A percentile compares a stretch with the other conserved stretches of the same genome.
These are phyloP conservation scores for Mustelus asterias DNA, from an alignment of 2,113 vertebrate species.

Conservation along the genomic window DNA sequence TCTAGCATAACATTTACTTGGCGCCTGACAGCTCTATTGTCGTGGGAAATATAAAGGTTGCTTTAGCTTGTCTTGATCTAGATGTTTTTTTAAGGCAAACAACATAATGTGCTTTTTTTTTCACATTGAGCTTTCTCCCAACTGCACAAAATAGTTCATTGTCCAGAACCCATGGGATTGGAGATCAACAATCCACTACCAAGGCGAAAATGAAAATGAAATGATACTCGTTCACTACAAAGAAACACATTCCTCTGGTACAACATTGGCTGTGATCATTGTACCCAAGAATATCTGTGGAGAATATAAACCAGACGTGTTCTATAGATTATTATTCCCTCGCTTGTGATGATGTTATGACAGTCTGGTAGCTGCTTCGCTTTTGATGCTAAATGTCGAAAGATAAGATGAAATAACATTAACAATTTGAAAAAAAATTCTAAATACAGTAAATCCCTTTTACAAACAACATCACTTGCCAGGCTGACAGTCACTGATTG, in stretches of 20 bases:
- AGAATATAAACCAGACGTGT: not conserved
- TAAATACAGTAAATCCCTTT: not conserved
- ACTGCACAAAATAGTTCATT: constrained; percentile 1
- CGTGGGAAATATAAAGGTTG: constrained; percentile 11
- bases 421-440: not conserved
- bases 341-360: not conserved
- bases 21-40: constrained; percentile 18
- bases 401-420: not conserved
- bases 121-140: not conserved
- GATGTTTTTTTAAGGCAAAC: constrained; percentile 2
- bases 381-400: not conserved
- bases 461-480: not conserved
- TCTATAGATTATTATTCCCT: not conserved
- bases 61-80: constrained; percentile 18
- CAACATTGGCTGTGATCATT: constrained; percentile 9
- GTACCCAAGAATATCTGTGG: not conserved
- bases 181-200: constrained; percentile 3
- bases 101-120: not conserved
- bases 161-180: not conserved
- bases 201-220: constrained; percentile 26
- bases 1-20: constrained; percentile 6
- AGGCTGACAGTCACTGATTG: not conserved
- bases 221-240: not conserved
- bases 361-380: not conserved
- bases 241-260: constrained; percentile 6